Base-by-base conservation (phyloP, 2,113 vertebrate genomes). In the Platysternon megacephalum region DNA sequence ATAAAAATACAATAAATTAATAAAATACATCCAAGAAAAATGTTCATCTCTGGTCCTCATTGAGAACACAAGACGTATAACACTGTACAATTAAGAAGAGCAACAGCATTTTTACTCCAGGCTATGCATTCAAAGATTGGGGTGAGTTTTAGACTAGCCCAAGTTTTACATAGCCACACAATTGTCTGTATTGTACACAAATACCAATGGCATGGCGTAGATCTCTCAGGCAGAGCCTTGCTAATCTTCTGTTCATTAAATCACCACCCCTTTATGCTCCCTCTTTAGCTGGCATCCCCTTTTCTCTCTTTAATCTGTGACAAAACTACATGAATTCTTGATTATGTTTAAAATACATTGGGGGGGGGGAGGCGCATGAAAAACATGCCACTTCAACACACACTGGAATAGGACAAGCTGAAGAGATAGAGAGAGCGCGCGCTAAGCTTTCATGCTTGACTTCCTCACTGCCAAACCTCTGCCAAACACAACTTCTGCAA, bases 281-380 rank as follows among this genome's bases (percentile, higher is more conserved):
- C 82, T 12, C 16, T 32, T 2, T 1, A 3, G 55, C n/a, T 89
- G 35, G 84, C 11, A 10, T 9, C 81, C 85, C 93, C 86, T 78
- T 53, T 52, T 94, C 89, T 81, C 82, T 96, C 88, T 93, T 93
- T 92, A 89, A 96, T 89, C 82, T 89, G 39, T 1, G 2, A 90
- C 91, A 94, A 90, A 86, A 92, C 55, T 90, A 88, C 88, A 94
- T 53, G 82, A 90, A 85, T 80, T 89, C 87, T 72, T 85, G 76
- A 51, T 79, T 89, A 76, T 80, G 87, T 94, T 97, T 94, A 87
- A 94, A 97, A 93, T 84, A 82, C 11, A 56, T 39, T 39, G 3
- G 1, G 95, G 87, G 95, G 1, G 95, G 88, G 95, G 44, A 81
- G n/a, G n/a, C n/a, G 48, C 90, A 92, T 5, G 72, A 93, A 92